Percentiles rank a stretch among this genome's conserved stretches.
Evolutionary conservation across 1,140 invertebrate species (phyloP).

Genomic region (Cotesia chilonis): DNA sequence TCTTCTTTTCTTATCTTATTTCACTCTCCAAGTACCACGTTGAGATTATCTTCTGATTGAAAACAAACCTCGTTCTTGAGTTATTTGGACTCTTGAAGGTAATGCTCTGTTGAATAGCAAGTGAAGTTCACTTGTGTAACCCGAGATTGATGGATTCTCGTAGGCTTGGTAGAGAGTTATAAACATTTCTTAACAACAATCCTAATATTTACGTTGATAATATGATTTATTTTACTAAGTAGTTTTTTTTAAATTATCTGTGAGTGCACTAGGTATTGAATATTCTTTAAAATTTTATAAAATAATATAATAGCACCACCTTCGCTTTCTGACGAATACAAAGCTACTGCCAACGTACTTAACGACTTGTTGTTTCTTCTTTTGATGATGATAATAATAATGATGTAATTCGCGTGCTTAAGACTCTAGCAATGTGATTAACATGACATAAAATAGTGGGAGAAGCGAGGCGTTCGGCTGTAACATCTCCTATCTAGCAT

Average conservation of each 20-base stretch:
- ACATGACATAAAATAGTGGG: constrained; percentile 38
- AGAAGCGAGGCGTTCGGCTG: constrained; percentile 43
- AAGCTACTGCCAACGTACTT: constrained; percentile 38
- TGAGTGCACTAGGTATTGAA: too few species aligned
- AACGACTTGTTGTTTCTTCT: constrained; percentile 43
- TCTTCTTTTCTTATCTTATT: constrained; percentile 3
- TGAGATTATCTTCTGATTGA: constrained; percentile 18
- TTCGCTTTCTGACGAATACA: constrained; percentile 19
- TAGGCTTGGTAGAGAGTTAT: constrained; percentile 61
- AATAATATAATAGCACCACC: constrained; percentile 14
- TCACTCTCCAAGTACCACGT: neutral
- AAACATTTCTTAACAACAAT: constrained; percentile 48
- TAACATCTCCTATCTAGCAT: constrained; percentile 20
- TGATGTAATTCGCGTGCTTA: constrained; percentile 45
- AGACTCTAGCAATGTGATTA: constrained; percentile 39
- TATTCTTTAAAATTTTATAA: constrained; percentile 15
- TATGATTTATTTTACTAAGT: neutral
- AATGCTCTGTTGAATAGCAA: constrained; percentile 52
- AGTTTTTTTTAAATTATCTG: constrained; percentile 2
- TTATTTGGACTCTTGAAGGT: constrained; percentile 33
- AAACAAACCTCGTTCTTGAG: constrained; percentile 40
- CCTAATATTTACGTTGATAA: neutral
- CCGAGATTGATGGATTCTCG: constrained; percentile 48
- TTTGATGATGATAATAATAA: constrained; percentile 49
- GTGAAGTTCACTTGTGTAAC: constrained; percentile 55